phyloP scores from a whole-genome alignment of 2,888 invertebrate genomes.

The Agriotes lineatus region DNA sequence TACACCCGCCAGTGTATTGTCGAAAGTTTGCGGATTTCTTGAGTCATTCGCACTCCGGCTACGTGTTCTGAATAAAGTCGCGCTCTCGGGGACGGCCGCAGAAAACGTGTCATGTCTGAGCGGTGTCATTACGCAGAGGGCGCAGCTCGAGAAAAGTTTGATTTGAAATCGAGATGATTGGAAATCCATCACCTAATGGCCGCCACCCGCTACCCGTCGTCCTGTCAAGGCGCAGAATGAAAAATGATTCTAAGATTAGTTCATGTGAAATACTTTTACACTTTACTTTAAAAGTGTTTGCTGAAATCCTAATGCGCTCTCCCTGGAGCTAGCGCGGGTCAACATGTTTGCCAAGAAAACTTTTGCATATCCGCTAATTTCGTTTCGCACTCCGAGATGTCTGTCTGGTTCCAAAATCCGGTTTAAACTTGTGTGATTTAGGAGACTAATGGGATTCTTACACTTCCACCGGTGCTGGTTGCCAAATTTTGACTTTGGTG shows the following conservation, averaged over 20 bases:
- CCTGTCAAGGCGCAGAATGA: conserved; percentile 59
- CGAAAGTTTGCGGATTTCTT: conserved; percentile 46
- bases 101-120: conserved; percentile 53
- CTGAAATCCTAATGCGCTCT: conserved; percentile 19
- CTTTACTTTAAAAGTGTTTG: conserved; percentile 31
- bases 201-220: conserved; percentile 49
- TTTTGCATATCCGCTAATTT: neutral
- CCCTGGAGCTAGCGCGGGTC: neutral
- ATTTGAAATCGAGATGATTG: conserved; percentile 62
- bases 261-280: conserved; percentile 35
- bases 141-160: conserved; percentile 57
- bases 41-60: conserved; percentile 54
- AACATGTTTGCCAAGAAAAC: neutral
- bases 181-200: conserved; percentile 62
- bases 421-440: no score
- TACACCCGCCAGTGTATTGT: conserved; percentile 45
- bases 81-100: conserved; percentile 51
- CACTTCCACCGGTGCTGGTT: no score
- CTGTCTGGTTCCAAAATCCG: no score
- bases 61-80: conserved; percentile 55
- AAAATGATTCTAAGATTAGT: conserved; percentile 56
- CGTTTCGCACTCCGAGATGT: no score
- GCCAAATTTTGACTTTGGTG: no score
- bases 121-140: conserved; percentile 54
- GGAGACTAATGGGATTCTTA: no score